A percentile compares a stretch with the other conserved stretches of the same genome.
These are phyloP conservation scores for Cochlearius cochlearius DNA, from an alignment of 2,113 vertebrate genomes.

Conservation along the genomic window DNA sequence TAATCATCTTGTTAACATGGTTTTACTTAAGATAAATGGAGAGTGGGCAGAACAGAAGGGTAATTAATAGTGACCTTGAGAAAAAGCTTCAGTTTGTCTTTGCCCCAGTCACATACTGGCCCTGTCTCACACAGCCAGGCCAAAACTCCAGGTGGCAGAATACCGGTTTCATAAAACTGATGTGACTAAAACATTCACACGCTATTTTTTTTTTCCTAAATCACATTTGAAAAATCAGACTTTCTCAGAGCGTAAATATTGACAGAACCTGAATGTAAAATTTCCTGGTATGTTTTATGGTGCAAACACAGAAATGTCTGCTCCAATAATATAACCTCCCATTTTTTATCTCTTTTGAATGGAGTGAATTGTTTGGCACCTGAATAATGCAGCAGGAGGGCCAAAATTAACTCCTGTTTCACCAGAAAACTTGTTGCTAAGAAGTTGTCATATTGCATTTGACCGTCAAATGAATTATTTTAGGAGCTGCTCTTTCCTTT, in stretches of 20 bases:
- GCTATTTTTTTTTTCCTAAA: constrained; percentile 30
- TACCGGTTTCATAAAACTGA: constrained; percentile 44
- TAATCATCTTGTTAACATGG: constrained; percentile 7
- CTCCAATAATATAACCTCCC: not conserved
- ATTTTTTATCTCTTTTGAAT: constrained; percentile 38
- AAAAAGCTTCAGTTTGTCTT: not conserved
- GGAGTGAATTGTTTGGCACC: constrained; percentile 29
- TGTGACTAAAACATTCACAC: not conserved
- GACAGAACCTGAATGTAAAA: constrained; percentile 32
- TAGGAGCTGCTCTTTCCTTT: not conserved
- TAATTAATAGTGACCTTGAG: not conserved
- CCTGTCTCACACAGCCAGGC: constrained; percentile 25
- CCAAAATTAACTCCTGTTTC: constrained; percentile 12
- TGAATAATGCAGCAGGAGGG: not conserved
- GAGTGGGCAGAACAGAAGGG: not conserved
- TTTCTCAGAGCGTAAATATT: constrained; percentile 61
- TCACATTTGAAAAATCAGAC: not conserved
- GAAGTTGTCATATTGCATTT: not conserved
- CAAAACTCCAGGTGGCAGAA: constrained; percentile 44
- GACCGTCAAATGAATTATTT: not conserved
- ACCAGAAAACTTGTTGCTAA: not conserved
- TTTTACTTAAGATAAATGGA: not conserved
- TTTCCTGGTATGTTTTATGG: constrained; percentile 24
- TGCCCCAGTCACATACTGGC: not conserved
- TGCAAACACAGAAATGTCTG: constrained; percentile 37